Evolutionary conservation across 2,888 invertebrate genomes (phyloP), one percentile per base, ranked within the genome.

Genomic region (Hymenopus coronatus): DNA sequence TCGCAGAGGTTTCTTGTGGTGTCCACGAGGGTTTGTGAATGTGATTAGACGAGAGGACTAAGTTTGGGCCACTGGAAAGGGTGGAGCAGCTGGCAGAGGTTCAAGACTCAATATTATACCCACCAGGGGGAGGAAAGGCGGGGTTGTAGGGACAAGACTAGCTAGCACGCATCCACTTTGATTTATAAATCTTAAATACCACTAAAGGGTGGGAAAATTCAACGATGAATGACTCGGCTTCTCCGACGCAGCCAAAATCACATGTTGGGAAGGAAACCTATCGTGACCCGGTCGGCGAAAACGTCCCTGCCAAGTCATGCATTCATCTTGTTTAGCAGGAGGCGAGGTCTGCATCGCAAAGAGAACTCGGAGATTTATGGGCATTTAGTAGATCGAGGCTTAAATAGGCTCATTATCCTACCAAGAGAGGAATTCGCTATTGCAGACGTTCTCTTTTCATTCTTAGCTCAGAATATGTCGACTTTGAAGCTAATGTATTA

Each of bases 131-230:
- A 25, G 82, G 27, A 54, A 86, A 83, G 83, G 28, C 82, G 87
- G 82, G 88, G 88, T 82, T 87, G 87, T n/a, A n/a, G 40, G 82
- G 82, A 33, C 46, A 28, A 40, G 86, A 20, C 82, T 81, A 70
- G 27, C 84, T 81, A 30, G 83, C 88, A 82, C 88, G 82, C 88
- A 82, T 54, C 84, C 15, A 27, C 82, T 89, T 89, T 89, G 89
- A 88, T 90, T 89, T 90, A 90, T 90, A 89, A 89, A 89, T 90
- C 90, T 90, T 90, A 90, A 90, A 90, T 90, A 90, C 90, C 88
- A 90, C 89, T 88, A 90, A 90, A 90, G 89, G 90, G 90, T 88
- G 90, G 90, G 90, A 70, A 84, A 88, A 81, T 88, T 88, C 88
- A 87, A 88, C 89, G 88, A 89, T 90, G 90, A 85, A 88, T 90